A percentile compares a stretch with the other conserved stretches of the same genome.
These are phyloP conservation scores for Trematocara marginatum DNA, from an alignment of 2,113 vertebrate species.

Conservation along the genomic window DNA sequence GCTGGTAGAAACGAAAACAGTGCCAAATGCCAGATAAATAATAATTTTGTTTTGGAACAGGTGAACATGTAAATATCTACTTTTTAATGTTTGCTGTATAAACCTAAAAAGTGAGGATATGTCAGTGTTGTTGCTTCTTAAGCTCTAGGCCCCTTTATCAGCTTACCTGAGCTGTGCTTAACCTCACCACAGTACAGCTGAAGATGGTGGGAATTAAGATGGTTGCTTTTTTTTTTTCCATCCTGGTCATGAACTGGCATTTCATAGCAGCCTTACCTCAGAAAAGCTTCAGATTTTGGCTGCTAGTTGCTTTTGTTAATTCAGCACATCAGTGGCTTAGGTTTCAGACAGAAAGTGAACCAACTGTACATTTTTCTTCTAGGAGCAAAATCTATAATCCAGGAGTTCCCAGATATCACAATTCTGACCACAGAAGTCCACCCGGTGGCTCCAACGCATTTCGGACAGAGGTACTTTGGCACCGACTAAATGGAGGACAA, in stretches of 20 bases:
- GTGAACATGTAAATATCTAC: not conserved
- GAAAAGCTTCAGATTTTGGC: not conserved
- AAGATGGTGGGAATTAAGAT: not conserved
- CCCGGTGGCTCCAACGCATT: slow-evolving; percentile 91
- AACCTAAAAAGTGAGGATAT: not conserved
- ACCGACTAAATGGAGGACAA: slow-evolving; percentile 79
- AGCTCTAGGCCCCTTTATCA: not conserved
- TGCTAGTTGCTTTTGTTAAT: not conserved
- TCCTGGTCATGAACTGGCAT: not conserved
- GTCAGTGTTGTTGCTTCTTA: not conserved
- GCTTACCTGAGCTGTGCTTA: not conserved
- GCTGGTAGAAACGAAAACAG: not conserved
- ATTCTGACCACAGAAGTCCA: slow-evolving; percentile 96
- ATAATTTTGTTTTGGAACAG: not conserved
- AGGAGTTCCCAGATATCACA: slow-evolving; percentile 96
- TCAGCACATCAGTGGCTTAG: not conserved
- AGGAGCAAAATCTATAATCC: slow-evolving; percentile 95
- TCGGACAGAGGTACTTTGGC: slow-evolving; percentile 96
- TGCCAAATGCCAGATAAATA: not conserved
- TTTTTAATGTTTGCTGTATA: not conserved
- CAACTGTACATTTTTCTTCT: not conserved
- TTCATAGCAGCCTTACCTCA: not conserved
- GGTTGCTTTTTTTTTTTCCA: not conserved
- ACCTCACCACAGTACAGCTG: not conserved
- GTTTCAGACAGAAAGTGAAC: not conserved